Conservation (phyloP, 2,888 invertebrate genomes). For the Trilocha varians region DNA sequence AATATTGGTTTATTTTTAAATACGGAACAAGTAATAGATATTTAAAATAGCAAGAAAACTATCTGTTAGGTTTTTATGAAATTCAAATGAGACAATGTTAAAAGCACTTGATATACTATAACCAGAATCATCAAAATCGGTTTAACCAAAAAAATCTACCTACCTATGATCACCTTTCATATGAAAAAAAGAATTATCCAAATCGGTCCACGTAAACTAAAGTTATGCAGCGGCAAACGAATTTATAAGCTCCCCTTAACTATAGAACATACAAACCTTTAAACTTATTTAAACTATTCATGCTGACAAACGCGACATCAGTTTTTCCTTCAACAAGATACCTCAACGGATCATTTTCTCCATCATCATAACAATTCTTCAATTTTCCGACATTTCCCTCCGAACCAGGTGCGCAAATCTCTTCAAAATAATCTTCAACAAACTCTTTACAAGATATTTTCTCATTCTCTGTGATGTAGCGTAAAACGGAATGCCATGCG, state of each 20-base stretch:
- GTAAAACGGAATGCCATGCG: slow-evolving; percentile 75
- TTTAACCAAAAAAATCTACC: no score
- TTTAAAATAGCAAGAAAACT: no score
- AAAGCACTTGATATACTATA: no score
- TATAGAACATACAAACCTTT: slow-evolving; percentile 61
- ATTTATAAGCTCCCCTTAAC: neutral
- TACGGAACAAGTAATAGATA: no score
- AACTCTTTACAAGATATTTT: slow-evolving; percentile 51
- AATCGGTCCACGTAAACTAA: no score
- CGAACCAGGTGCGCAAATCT: slow-evolving; percentile 76
- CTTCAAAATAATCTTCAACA: slow-evolving; percentile 75
- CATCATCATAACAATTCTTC: slow-evolving; percentile 50
- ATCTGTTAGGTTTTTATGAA: no score
- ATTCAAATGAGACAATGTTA: no score
- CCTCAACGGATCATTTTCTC: slow-evolving; percentile 76
- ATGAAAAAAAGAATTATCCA: no score
- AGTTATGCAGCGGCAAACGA: neutral
- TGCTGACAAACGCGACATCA: slow-evolving; percentile 85
- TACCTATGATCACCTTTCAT: no score
- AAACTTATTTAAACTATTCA: slow-evolving; percentile 74
- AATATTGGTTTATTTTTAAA: slow-evolving; percentile 14
- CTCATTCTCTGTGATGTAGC: slow-evolving; percentile 49
- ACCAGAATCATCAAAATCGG: no score
- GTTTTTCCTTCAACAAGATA: slow-evolving; percentile 78
- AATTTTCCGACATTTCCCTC: slow-evolving; percentile 24